phyloP scores from a whole-genome alignment of 2,797 vertebrate species.

The Acomys russatus region DNA sequence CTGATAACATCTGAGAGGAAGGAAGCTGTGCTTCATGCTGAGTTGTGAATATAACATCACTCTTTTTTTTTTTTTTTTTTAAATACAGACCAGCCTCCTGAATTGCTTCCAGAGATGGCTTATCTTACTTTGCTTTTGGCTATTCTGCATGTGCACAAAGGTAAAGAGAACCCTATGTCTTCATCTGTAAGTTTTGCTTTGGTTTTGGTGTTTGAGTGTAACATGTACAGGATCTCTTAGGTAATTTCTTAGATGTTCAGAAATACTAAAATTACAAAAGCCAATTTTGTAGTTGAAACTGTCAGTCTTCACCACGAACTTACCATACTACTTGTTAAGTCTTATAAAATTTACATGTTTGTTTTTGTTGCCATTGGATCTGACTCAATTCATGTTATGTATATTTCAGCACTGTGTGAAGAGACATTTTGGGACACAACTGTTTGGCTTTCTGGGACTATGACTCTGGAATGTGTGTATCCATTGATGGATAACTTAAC shows the following conservation, averaged over 20 bases:
- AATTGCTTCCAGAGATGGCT: conserved; percentile 76
- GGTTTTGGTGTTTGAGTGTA: neutral
- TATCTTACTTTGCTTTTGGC: conserved; percentile 56
- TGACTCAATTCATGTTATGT: conserved; percentile 9
- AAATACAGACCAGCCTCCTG: neutral
- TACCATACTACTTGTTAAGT: neutral
- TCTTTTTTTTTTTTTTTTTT: neutral
- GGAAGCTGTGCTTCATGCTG: neutral
- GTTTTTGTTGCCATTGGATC: neutral
- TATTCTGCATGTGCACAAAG: conserved; percentile 79
- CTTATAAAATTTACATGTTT: neutral
- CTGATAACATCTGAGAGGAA: conserved; percentile 76
- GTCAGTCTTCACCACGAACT: neutral
- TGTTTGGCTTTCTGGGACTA: conserved; percentile 89
- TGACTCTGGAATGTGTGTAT: conserved; percentile 91
- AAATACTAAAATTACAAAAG: neutral
- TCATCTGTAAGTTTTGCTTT: neutral
- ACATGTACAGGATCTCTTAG: neutral
- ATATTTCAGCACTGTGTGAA: conserved; percentile 69
- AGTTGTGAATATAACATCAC: neutral
- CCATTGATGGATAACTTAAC: conserved; percentile 87
- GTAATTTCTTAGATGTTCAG: conserved; percentile 34
- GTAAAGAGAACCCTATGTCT: conserved; percentile 78
- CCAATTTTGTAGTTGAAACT: neutral
- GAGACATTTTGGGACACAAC: conserved; percentile 80